A percentile compares a stretch with the other conserved stretches of the same genome.
These are phyloP conservation scores for Ifrita kowaldi DNA, from an alignment of 2,113 vertebrate species.

Conservation along the genomic window DNA sequence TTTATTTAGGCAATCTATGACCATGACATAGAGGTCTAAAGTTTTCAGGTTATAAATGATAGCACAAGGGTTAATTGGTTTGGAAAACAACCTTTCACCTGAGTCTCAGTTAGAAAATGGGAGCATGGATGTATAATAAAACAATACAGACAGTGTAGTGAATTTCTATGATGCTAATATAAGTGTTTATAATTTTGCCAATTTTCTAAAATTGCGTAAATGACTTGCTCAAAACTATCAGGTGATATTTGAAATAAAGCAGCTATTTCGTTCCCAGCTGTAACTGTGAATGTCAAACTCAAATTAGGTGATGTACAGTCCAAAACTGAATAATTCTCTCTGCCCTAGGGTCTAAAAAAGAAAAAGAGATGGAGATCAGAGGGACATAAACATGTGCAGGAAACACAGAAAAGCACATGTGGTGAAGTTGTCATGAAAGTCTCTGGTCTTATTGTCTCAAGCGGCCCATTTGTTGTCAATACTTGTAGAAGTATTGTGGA, in stretches of 20 bases:
- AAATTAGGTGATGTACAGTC: neutral
- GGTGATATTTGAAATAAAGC: neutral
- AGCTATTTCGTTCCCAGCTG: neutral
- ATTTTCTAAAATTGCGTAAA: neutral
- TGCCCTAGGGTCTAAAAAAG: neutral
- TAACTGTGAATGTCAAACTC: neutral
- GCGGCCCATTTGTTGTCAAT: neutral
- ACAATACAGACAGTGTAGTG: neutral
- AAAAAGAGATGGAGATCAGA: neutral
- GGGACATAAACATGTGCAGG: neutral
- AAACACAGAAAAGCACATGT: neutral
- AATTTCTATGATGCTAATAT: neutral
- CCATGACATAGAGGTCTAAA: neutral
- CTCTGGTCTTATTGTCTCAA: neutral
- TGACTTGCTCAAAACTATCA: neutral
- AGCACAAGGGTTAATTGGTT: neutral
- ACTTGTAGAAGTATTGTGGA: neutral
- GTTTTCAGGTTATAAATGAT: neutral
- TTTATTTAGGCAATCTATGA: neutral
- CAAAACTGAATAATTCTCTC: neutral
- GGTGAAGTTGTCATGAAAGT: neutral
- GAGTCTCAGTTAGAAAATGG: neutral
- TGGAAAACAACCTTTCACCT: neutral
- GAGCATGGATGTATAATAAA: neutral
- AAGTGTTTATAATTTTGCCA: neutral